These are phyloP conservation scores for Oriolus oriolus DNA, from an alignment of 2,113 vertebrate genomes.

Conservation along the genomic window DNA sequence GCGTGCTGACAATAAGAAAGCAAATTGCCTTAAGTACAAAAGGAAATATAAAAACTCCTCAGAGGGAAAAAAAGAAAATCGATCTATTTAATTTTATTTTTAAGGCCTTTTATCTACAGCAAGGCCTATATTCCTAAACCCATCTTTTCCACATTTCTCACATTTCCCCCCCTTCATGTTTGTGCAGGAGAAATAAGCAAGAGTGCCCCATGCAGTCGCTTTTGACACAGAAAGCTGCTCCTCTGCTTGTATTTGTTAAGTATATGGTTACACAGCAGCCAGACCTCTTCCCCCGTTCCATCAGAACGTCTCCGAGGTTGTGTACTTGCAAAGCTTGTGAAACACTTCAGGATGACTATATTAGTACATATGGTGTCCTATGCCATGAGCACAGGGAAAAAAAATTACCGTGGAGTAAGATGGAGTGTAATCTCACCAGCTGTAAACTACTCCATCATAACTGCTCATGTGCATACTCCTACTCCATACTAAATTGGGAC, in stretches of 20 bases:
- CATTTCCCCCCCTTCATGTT: neutral
- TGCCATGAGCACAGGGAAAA: neutral
- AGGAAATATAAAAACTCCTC: neutral
- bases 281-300: neutral
- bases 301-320: accelerated
- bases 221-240: neutral
- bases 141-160: neutral
- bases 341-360: neutral
- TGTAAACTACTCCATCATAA: conserved; percentile 18
- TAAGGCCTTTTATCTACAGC: neutral
- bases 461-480: neutral
- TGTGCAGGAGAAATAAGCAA: neutral
- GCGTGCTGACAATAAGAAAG: neutral
- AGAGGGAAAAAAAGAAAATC: neutral
- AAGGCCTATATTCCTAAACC: neutral
- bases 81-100: neutral
- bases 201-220: neutral
- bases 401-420: neutral
- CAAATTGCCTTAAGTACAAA: neutral
- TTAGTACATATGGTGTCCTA: neutral
- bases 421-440: neutral
- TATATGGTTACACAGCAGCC: neutral
- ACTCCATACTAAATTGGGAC: neutral
- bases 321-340: neutral
- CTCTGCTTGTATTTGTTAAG: neutral